Percentiles rank a stretch among this genome's conserved stretches.
Evolutionary conservation across 2,888 invertebrate genomes (phyloP).

Genomic region (Protonemura montana): DNA sequence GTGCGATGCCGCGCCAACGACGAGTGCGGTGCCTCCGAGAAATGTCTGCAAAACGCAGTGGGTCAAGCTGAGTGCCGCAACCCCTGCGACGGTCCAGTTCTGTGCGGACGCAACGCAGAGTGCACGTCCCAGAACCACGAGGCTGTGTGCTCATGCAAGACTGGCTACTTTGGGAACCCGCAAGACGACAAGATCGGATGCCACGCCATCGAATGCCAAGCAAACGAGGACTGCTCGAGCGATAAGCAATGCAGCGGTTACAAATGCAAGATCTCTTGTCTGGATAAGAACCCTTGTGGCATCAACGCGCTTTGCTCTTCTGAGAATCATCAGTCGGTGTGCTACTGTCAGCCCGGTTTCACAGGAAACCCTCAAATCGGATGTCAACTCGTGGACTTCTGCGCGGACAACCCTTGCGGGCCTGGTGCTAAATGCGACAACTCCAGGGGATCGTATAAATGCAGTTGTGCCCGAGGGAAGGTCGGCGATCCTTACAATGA

Average conservation of each 20-base stretch:
- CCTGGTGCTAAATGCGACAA: slow-evolving; percentile 83
- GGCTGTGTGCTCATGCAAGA: slow-evolving; percentile 78
- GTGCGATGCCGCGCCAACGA: slow-evolving; percentile 74
- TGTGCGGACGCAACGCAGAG: slow-evolving; percentile 84
- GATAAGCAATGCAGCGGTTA: slow-evolving; percentile 85
- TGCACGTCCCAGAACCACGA: slow-evolving; percentile 78
- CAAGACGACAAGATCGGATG: slow-evolving; percentile 81
- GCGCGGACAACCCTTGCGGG: slow-evolving; percentile 79
- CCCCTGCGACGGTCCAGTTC: slow-evolving; percentile 72
- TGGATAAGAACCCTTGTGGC: slow-evolving; percentile 84
- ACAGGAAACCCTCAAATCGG: slow-evolving; percentile 78
- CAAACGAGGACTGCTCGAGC: slow-evolving; percentile 75
- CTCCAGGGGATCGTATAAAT: slow-evolving; percentile 79
- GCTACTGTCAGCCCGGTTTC: slow-evolving; percentile 88
- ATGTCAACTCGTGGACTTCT: slow-evolving; percentile 81
- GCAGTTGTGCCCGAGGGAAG: slow-evolving; percentile 78
- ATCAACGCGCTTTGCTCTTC: slow-evolving; percentile 86
- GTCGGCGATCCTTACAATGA: slow-evolving; percentile 87
- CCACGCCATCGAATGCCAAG: slow-evolving; percentile 78
- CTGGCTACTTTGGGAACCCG: slow-evolving; percentile 78
- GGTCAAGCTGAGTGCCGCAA: slow-evolving; percentile 79
- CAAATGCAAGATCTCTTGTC: slow-evolving; percentile 86
- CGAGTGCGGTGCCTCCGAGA: slow-evolving; percentile 78
- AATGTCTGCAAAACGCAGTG: slow-evolving; percentile 72
- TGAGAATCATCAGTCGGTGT: slow-evolving; percentile 78